These are phyloP conservation scores for Leptinotarsa tumamoca DNA, from an alignment of 2,888 invertebrate species.

Conservation along the genomic window DNA sequence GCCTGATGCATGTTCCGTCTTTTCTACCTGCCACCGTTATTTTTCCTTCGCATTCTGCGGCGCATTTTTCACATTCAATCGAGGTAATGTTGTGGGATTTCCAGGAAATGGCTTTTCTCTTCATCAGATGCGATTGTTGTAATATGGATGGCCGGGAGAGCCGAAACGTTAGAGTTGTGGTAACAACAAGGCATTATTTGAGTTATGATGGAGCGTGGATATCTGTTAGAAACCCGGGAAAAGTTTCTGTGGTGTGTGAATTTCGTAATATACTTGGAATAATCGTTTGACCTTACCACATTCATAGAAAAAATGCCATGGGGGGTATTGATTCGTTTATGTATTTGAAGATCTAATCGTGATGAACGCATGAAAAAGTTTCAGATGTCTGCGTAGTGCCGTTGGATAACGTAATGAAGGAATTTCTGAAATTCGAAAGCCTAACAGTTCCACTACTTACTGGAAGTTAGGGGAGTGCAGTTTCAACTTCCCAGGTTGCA, in stretches of 20 bases:
- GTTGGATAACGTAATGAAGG: too few species aligned
- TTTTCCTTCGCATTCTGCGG: conserved; percentile 30
- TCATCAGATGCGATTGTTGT: conserved; percentile 36
- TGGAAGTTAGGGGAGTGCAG: too few species aligned
- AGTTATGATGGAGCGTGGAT: neutral
- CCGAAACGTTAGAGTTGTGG: neutral
- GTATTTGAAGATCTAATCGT: too few species aligned
- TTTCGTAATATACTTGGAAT: neutral
- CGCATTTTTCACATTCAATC: conserved; percentile 40
- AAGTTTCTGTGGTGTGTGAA: neutral
- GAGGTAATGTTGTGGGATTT: conserved; percentile 33
- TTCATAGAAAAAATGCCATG: too few species aligned
- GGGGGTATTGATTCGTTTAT: too few species aligned
- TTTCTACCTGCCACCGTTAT: conserved; percentile 31
- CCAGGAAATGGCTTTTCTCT: conserved; percentile 38
- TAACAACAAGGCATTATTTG: neutral
- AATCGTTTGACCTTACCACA: too few species aligned
- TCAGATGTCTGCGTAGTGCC: too few species aligned
- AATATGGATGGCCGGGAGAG: conserved; percentile 13
- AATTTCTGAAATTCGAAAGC: too few species aligned
- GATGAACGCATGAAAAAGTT: too few species aligned
- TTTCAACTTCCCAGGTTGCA: too few species aligned
- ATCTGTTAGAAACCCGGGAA: neutral
- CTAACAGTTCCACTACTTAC: too few species aligned
- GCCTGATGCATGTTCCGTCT: conserved; percentile 39